Evolutionary conservation across 1,140 invertebrate genomes (phyloP).

Genomic region (Zaprionus taronus): DNA sequence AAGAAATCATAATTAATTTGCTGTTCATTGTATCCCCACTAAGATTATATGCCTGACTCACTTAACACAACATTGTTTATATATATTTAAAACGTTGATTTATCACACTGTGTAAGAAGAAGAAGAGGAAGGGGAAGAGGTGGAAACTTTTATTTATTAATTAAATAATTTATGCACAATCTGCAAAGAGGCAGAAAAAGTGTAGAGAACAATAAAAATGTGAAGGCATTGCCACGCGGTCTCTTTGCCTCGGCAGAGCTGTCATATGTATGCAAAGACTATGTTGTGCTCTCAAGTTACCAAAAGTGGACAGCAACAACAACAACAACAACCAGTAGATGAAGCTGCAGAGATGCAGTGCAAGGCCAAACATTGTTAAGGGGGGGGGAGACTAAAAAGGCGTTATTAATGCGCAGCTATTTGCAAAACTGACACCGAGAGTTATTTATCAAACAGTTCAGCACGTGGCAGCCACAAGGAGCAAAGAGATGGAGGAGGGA

Average conservation of each 20-base stretch:
- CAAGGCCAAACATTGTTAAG: conserved; percentile 4
- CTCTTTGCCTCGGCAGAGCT: not conserved
- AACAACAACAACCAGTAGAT: not conserved
- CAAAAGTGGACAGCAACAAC: not conserved
- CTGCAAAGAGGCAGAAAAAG: not conserved
- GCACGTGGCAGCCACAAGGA: conserved; percentile 39
- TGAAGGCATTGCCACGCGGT: not conserved
- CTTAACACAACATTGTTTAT: not conserved
- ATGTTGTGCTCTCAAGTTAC: conserved; percentile 9
- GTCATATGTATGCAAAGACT: not conserved
- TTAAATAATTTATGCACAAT: conserved; percentile 6
- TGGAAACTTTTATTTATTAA: conserved; percentile 1
- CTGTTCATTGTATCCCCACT: not conserved
- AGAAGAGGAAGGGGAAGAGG: not conserved
- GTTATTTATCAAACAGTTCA: conserved; percentile 65
- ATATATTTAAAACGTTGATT: not conserved
- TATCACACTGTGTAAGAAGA: not conserved
- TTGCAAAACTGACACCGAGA: conserved; percentile 70
- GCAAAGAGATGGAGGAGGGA: not conserved
- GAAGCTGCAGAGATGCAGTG: not conserved
- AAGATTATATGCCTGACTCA: not conserved
- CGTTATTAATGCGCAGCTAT: conserved; percentile 72
- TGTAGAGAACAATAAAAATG: not conserved
- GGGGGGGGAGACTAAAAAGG: conserved; percentile 49
- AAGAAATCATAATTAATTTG: not conserved